Percentiles rank a stretch among this genome's conserved stretches.
phyloP scores from a whole-genome alignment of 1,140 invertebrate genomes.

The Diplogasteroides magnus region DNA sequence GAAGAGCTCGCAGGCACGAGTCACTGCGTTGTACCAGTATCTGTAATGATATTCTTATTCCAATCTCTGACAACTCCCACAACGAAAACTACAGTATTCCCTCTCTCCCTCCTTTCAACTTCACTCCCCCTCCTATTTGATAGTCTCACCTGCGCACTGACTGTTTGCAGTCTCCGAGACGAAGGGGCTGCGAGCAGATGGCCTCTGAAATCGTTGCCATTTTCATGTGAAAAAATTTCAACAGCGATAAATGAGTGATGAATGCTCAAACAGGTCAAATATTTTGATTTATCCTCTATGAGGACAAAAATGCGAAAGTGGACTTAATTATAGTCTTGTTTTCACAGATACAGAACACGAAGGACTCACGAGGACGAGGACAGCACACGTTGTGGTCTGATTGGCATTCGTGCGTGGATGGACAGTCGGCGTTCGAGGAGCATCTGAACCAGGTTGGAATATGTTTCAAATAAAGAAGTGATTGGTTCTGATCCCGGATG shows the following conservation, averaged over 20 bases:
- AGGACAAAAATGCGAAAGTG: no score
- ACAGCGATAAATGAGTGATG: neutral
- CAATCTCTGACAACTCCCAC: no score
- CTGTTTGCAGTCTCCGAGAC: slow-evolving; percentile 53
- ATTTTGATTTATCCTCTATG: no score
- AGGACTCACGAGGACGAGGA: slow-evolving; percentile 48
- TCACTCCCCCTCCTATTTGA: no score
- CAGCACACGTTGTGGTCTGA: slow-evolving; percentile 53
- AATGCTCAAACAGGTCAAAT: no score
- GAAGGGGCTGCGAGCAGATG: slow-evolving; percentile 53
- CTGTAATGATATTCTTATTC: neutral
- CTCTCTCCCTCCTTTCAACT: no score
- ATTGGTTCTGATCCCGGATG: neutral
- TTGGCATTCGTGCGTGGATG: slow-evolving; percentile 50
- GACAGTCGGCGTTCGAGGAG: slow-evolving; percentile 47
- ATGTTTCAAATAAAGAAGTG: neutral
- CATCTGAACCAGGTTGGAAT: slow-evolving; percentile 31
- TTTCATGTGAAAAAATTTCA: neutral
- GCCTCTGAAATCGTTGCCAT: slow-evolving; percentile 39
- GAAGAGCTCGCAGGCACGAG: slow-evolving; percentile 52
- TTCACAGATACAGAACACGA: no score
- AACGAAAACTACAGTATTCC: neutral
- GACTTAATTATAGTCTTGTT: no score
- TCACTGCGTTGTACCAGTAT: slow-evolving; percentile 55
- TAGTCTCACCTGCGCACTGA: slow-evolving; percentile 45